Conservation (phyloP, 2,113 vertebrate genomes). For the Otolemur garnettii region DNA sequence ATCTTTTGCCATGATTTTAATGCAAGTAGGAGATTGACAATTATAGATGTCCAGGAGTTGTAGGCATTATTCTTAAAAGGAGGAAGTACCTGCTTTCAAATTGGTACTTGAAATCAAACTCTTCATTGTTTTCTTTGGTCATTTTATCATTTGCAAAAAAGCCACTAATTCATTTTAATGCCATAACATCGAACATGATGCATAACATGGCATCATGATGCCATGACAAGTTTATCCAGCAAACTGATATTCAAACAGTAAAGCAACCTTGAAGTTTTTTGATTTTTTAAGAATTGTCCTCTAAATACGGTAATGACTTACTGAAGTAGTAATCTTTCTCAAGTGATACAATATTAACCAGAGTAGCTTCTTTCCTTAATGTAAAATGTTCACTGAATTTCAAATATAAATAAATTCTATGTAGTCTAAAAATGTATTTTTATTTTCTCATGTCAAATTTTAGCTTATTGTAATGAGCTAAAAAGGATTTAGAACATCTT, state of each 20-base stretch:
- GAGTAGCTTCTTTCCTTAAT: neutral
- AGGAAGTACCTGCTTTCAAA: neutral
- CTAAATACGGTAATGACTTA: neutral
- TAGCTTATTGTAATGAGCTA: conserved; percentile 47
- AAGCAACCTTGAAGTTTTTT: neutral
- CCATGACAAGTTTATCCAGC: neutral
- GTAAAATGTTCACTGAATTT: neutral
- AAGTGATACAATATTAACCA: neutral
- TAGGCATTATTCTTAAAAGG: neutral
- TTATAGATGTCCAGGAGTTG: neutral
- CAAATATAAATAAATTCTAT: neutral
- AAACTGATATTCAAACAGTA: neutral
- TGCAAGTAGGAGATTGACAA: neutral
- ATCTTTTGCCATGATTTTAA: neutral
- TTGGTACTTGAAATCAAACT: neutral
- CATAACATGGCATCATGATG: neutral
- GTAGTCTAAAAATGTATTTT: neutral
- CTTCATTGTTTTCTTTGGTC: neutral
- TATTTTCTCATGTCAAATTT: conserved; percentile 31
- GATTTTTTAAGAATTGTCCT: neutral
- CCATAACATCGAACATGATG: no score
- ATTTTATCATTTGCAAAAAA: neutral
- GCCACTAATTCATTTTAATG: neutral
- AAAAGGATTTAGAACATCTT: conserved; percentile 1
- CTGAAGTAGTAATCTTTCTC: neutral